Conservation (phyloP, 2,113 vertebrate species). For the Dissostichus mawsoni region DNA sequence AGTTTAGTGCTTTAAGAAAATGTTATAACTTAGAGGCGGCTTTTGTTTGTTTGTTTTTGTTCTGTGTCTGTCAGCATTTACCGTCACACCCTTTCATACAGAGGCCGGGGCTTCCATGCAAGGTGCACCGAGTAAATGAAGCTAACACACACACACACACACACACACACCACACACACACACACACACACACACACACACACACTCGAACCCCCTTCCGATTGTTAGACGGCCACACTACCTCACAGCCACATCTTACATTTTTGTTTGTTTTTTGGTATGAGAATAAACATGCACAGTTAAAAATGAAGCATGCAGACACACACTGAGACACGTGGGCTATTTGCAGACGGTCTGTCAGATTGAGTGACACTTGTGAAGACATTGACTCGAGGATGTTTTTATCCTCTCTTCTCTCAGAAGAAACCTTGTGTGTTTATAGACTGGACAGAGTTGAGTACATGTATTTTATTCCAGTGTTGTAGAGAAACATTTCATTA, state of each 20-base stretch:
- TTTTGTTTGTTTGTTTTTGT: no score
- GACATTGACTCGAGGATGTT: constrained; percentile 22
- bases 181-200: no score
- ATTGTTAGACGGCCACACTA: no score
- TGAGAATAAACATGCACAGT: background rate
- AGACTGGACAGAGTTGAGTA: constrained; percentile 13
- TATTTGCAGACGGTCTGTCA: constrained; percentile 45
- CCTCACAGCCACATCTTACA: background rate
- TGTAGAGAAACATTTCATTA: background rate
- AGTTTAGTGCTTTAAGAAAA: no score
- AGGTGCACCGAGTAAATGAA: no score
- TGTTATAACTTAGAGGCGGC: no score
- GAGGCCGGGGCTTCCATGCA: no score
- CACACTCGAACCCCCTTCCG: no score
- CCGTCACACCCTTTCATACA: no score
- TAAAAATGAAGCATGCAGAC: constrained; percentile 3
- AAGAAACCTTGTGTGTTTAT: constrained; percentile 14
- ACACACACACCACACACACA: no score
- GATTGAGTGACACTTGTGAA: constrained; percentile 42
- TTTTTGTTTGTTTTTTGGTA: background rate
- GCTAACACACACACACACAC: no score
- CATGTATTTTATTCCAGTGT: background rate
- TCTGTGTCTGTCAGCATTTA: no score
- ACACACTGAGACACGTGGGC: constrained; percentile 3
- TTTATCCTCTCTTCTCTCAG: constrained; percentile 19